Percentiles rank a stretch among this genome's conserved stretches.
phyloP scores from a whole-genome alignment of 2,888 invertebrate species.

The Hartigia nigra region DNA sequence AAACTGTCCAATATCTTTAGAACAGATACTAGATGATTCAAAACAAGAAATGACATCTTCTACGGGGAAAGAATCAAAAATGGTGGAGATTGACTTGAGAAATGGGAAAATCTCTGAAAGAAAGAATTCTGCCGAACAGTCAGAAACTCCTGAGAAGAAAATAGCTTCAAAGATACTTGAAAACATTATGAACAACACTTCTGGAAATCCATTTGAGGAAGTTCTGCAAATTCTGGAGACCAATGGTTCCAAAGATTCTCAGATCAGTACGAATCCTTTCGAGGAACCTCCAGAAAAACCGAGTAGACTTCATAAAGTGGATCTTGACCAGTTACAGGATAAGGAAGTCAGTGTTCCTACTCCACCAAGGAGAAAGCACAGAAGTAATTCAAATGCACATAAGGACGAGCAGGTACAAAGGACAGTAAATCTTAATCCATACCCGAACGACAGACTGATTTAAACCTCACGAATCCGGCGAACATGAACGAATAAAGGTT shows the following conservation, averaged over 20 bases:
- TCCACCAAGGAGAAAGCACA: conserved; percentile 51
- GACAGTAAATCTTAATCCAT: conserved; percentile 23
- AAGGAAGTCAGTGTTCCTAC: conserved; percentile 48
- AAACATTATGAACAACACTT: background rate
- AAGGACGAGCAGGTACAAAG: conserved; percentile 28
- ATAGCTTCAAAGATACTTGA: conserved; percentile 1
- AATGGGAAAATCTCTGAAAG: conserved; percentile 12
- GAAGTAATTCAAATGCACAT: conserved; percentile 24
- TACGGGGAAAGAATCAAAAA: conserved; percentile 27
- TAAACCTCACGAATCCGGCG: conserved; percentile 28
- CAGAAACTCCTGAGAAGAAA: conserved; percentile 10
- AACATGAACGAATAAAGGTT: background rate
- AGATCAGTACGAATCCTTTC: background rate
- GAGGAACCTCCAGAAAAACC: conserved; percentile 55
- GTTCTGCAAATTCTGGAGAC: background rate
- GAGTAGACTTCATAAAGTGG: conserved; percentile 44
- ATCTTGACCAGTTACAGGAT: conserved; percentile 37
- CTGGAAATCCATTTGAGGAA: conserved; percentile 15
- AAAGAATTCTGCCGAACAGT: background rate
- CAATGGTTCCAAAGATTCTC: background rate
- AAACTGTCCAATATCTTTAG: conserved; percentile 21
- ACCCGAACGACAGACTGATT: conserved; percentile 52
- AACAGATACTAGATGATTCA: conserved; percentile 24
- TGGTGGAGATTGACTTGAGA: conserved; percentile 30
- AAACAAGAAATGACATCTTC: conserved; percentile 37